Percentiles rank a stretch among this genome's conserved stretches.
phyloP scores from a whole-genome alignment of 2,113 vertebrate genomes.

The Hippocampus comes region DNA sequence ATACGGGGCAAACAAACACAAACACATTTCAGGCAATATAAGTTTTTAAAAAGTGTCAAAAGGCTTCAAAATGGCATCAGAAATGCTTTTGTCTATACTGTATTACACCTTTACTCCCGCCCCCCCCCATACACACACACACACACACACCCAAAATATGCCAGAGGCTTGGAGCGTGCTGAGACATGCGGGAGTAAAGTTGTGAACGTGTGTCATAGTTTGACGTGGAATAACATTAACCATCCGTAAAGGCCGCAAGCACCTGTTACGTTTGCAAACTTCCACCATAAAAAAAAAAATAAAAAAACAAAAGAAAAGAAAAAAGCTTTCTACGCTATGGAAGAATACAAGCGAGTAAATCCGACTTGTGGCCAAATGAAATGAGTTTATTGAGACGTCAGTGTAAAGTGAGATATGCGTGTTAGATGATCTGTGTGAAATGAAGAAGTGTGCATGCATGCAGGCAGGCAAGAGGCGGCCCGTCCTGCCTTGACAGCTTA shows the following conservation, averaged over 20 bases:
- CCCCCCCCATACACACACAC: no score
- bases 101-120: no score
- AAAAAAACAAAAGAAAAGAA: neutral
- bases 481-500: conserved; percentile 53
- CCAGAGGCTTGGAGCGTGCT: neutral
- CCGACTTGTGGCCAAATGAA: neutral
- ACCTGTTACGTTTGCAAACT: neutral
- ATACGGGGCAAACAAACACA: no score
- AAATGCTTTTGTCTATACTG: no score
- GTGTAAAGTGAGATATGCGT: neutral
- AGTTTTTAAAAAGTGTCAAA: no score
- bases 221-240: neutral
- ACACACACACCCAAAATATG: neutral
- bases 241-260: neutral
- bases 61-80: no score
- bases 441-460: neutral
- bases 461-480: neutral
- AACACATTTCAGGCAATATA: no score
- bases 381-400: neutral
- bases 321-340: no score
- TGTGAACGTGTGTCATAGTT: neutral
- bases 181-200: neutral
- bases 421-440: neutral
- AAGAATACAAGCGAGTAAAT: neutral
- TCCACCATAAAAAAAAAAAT: neutral